Base-by-base conservation (phyloP, 2,888 invertebrate species). In the Eutolmus rufibarbis region DNA sequence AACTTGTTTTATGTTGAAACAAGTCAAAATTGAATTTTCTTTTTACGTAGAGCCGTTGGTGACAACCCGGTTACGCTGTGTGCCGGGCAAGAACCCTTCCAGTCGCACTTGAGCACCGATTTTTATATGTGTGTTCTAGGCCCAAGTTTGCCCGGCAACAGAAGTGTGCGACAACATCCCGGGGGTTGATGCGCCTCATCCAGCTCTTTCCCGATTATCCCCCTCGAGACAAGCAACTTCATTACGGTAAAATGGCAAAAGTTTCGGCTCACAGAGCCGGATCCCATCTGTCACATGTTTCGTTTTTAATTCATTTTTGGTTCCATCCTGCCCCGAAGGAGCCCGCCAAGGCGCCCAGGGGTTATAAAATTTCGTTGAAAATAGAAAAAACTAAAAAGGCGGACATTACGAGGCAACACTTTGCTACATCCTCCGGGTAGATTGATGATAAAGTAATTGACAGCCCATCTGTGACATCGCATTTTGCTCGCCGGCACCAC, bases 381-480 rank as follows among this genome's bases (percentile, higher is more conserved):
- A 84, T 84, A 85, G 74, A 85, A 46, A 84, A 85, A 85, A 85
- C 74, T 85, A 74, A 46, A 74, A 74, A 85, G 43, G 43, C 85
- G 85, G 85, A 85, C 85, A 85, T 74, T 74, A 85, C 74, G 28
- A 85, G 85, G 74, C 74, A 46, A 85, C 85, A 74, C 37, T 85
- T 85, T 85, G 85, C 51, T 74, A 74, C 74, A 85, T 74, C 74
- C 74, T 85, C 85, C n/a, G 43, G 43, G 85, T 74, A 87, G 87
- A 88, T 88, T 88, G 88, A 88, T 87, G 87, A 87, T 84, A 87
- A 88, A 87, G 84, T 88, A 88, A 88, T 87, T 88, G 88, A 88
- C 88, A 88, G 87, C 82, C 87, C 88, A 88, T 88, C 88, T 88
- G 88, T 79, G 86, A 87, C 86, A 86, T 84, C 46, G 79, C 84